Conservation (phyloP, 2,113 vertebrate species). For the Sebastes schlegelii region DNA sequence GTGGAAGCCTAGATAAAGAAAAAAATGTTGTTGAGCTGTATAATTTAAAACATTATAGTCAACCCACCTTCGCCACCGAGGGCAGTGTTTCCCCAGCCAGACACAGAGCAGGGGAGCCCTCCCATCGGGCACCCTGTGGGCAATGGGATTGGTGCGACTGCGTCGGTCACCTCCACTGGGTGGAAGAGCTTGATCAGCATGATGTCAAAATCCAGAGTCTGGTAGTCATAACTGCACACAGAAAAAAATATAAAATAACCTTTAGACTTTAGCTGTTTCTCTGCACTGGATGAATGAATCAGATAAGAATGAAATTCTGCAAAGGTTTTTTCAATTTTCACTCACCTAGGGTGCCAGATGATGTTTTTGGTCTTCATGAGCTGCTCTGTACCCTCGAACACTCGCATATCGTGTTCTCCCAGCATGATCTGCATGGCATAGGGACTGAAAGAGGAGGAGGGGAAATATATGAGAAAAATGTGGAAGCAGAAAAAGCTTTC, state of each 20-base stretch:
- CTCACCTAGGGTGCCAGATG: slow-evolving; percentile 77
- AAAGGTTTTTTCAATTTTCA: background rate
- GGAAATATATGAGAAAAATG: background rate
- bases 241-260: background rate
- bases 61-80: slow-evolving; percentile 49
- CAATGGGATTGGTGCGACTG: slow-evolving; percentile 68
- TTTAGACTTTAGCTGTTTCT: background rate
- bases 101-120: slow-evolving; percentile 69
- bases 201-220: slow-evolving; percentile 81
- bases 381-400: slow-evolving; percentile 78
- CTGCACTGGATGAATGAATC: slow-evolving; percentile 6
- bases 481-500: background rate
- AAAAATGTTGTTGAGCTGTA: background rate
- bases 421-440: slow-evolving; percentile 78
- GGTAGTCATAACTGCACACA: slow-evolving; percentile 76
- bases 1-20: background rate
- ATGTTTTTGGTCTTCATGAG: slow-evolving; percentile 79
- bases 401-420: slow-evolving; percentile 78
- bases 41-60: background rate
- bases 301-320: background rate
- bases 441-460: slow-evolving; percentile 63
- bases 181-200: slow-evolving; percentile 83
- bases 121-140: slow-evolving; percentile 64
- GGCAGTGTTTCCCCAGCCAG: slow-evolving; percentile 77
- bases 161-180: slow-evolving; percentile 63